phyloP scores from a whole-genome alignment of 2,888 invertebrate species.

The Drosophila acutilabella region DNA sequence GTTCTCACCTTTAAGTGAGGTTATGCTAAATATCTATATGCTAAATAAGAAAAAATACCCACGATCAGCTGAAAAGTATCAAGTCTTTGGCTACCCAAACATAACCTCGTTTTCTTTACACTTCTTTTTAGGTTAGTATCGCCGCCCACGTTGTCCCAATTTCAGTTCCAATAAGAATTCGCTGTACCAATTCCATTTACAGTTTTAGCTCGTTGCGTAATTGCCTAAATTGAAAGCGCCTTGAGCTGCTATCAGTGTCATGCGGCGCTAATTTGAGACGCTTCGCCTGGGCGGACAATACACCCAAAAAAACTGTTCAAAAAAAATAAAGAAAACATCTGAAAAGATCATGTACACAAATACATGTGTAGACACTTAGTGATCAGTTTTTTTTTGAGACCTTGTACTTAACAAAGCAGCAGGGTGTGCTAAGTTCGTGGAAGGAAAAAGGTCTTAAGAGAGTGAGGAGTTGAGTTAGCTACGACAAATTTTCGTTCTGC shows the following conservation, averaged over 20 bases:
- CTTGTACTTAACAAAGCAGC: no score
- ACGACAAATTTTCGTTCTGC: no score
- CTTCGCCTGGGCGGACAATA: slow-evolving; percentile 43
- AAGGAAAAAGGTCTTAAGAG: no score
- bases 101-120: neutral
- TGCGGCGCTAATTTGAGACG: slow-evolving; percentile 63
- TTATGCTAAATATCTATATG: no score
- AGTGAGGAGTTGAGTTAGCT: no score
- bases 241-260: slow-evolving; percentile 75
- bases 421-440: no score
- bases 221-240: slow-evolving; percentile 77
- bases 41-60: no score
- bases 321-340: slow-evolving; percentile 1
- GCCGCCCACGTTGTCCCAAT: slow-evolving; percentile 54
- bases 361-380: neutral
- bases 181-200: slow-evolving; percentile 38
- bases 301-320: slow-evolving; percentile 32
- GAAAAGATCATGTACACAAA: slow-evolving; percentile 9
- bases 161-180: slow-evolving; percentile 13
- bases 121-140: slow-evolving; percentile 33
- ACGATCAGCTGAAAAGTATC: neutral
- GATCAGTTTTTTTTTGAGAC: slow-evolving; percentile 5
- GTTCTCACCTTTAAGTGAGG: no score
- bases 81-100: neutral
- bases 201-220: slow-evolving; percentile 61